Percentiles rank a stretch among this genome's conserved stretches.
phyloP scores from a whole-genome alignment of 2,113 vertebrate species.

The Hymenochirus boettgeri region DNA sequence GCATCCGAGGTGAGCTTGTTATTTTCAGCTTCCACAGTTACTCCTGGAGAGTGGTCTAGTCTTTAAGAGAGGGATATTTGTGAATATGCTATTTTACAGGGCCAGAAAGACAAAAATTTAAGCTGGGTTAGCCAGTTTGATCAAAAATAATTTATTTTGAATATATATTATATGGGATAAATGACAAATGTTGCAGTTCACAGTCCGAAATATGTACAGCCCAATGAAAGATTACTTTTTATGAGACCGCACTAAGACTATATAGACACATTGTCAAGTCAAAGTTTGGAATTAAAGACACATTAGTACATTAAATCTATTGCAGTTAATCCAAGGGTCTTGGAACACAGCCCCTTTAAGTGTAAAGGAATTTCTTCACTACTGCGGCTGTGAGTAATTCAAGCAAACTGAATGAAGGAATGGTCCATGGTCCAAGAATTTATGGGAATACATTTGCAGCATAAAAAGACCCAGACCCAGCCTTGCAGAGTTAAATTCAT shows the following conservation, averaged over 20 bases:
- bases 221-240: too few relatives aligned
- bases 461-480: constrained; percentile 22
- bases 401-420: constrained; percentile 37
- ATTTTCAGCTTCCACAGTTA: constrained; percentile 26
- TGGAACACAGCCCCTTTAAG: background rate
- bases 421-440: constrained; percentile 21
- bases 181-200: too few relatives aligned
- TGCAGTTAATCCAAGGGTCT: too few relatives aligned
- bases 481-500: constrained; percentile 25
- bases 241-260: too few relatives aligned
- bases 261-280: too few relatives aligned
- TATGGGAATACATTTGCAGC: constrained; percentile 29
- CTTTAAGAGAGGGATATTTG: constrained; percentile 2
- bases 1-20: constrained; percentile 21
- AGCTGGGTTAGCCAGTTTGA: background rate
- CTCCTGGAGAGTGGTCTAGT: background rate
- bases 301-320: too few relatives aligned
- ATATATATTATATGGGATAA: too few relatives aligned
- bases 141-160: background rate
- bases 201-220: too few relatives aligned
- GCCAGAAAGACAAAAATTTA: background rate
- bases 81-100: background rate
- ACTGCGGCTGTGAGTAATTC: constrained; percentile 24
- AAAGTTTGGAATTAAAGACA: too few relatives aligned
- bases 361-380: constrained; percentile 32